Percentiles rank a stretch among this genome's conserved stretches.
Evolutionary conservation across 92 coral and sea anemone genomes (phyloP).

Genomic region (Heliopora coerulea): DNA sequence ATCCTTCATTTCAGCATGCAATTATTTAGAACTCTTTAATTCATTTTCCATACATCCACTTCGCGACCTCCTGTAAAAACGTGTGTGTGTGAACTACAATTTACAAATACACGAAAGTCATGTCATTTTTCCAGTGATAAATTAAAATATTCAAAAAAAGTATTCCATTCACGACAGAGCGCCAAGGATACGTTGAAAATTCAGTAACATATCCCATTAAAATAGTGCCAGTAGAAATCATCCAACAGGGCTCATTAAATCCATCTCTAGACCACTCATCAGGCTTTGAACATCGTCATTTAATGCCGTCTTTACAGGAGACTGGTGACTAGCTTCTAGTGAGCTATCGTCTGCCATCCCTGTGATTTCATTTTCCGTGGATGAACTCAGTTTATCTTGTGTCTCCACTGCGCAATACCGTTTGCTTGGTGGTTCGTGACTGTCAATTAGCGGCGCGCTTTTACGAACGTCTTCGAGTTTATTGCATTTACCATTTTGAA

Average conservation of each 20-base stretch:
- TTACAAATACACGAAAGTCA: background rate
- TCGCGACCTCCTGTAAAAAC: background rate
- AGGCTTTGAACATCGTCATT: background rate
- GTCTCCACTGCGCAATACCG: background rate
- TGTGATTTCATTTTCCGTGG: background rate
- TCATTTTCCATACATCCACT: background rate
- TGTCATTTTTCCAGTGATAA: background rate
- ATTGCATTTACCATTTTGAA: background rate
- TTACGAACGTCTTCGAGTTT: background rate
- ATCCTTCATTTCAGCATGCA: too few relatives aligned
- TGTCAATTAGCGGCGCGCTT: background rate
- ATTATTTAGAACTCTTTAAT: background rate
- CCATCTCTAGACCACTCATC: background rate
- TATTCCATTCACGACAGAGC: background rate
- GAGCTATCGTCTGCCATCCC: background rate
- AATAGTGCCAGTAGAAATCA: too few relatives aligned
- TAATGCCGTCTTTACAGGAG: background rate
- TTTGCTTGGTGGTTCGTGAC: background rate
- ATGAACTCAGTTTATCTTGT: background rate
- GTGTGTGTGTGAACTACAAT: background rate
- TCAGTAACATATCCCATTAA: background rate
- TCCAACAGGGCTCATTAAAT: background rate
- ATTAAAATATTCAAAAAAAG: background rate
- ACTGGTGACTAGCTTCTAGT: background rate
- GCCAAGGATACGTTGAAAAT: background rate